phyloP scores from a whole-genome alignment of 2,797 vertebrate species.

The Trachurus trachurus region DNA sequence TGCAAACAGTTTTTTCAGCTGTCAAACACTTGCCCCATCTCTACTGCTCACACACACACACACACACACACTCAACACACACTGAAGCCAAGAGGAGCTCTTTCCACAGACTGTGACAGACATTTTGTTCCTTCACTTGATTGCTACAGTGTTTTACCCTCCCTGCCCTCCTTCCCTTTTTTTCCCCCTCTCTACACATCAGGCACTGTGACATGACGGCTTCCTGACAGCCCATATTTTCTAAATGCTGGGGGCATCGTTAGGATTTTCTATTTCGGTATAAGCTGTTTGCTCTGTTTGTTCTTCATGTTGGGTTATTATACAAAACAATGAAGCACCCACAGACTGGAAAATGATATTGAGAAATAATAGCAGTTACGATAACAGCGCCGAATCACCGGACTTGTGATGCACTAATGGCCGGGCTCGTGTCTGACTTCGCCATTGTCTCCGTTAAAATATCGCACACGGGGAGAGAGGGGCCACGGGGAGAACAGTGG shows the following conservation, averaged over 20 bases:
- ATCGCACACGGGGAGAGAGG: constrained; percentile 7
- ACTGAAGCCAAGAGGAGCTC: constrained; percentile 5
- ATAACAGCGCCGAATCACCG: constrained; percentile 15
- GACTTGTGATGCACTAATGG: constrained; percentile 38
- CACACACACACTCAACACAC: not conserved
- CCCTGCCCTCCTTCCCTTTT: not conserved
- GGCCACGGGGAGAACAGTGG: constrained; percentile 5
- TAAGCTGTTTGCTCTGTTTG: not conserved
- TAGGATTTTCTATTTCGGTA: constrained; percentile 15
- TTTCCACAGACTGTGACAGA: constrained; percentile 32
- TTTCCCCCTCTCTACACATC: not conserved
- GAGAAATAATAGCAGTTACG: not conserved
- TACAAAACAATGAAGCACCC: not conserved
- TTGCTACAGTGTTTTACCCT: constrained; percentile 20
- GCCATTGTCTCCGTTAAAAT: not conserved
- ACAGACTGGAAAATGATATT: not conserved
- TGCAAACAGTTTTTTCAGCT: not conserved
- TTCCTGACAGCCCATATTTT: constrained; percentile 4
- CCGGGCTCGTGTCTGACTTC: constrained; percentile 14
- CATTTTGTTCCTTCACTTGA: constrained; percentile 32
- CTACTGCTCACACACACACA: not conserved
- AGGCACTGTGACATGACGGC: not conserved
- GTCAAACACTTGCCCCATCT: not conserved
- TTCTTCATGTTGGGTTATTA: not conserved
- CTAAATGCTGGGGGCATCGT: not conserved